Evolutionary conservation across 2,113 vertebrate genomes (phyloP).

Genomic region (Mustela lutreola): DNA sequence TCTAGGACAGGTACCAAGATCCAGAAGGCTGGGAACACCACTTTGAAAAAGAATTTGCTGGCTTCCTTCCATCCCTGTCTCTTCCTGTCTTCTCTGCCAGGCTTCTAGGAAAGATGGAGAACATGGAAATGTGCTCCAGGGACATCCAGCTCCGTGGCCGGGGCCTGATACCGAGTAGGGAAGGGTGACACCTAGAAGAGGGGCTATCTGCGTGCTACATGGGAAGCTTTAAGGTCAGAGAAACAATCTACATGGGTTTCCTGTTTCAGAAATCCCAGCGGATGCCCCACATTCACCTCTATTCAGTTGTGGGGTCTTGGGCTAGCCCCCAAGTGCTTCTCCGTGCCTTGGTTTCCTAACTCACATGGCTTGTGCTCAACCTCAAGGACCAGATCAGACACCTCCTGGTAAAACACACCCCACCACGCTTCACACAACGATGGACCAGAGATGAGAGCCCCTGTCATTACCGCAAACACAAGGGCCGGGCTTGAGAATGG

Average conservation of each 20-base stretch:
- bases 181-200: background rate
- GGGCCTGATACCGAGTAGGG: background rate
- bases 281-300: background rate
- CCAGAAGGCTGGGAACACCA: background rate
- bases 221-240: background rate
- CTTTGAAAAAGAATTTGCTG: background rate
- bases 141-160: background rate
- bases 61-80: background rate
- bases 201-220: background rate
- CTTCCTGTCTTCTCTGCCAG: background rate
- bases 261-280: background rate
- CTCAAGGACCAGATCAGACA: background rate
- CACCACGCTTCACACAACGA: background rate
- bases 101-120: background rate
- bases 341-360: background rate
- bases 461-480: background rate
- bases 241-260: background rate
- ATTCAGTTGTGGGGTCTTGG: background rate
- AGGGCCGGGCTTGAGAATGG: background rate
- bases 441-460: rapidly evolving
- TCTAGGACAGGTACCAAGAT: background rate
- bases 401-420: rapidly evolving
- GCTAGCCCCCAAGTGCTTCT: rapidly evolving
- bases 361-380: background rate
- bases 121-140: background rate